These are phyloP conservation scores for Avahi laniger DNA, from an alignment of 2,797 vertebrate genomes.

Conservation along the genomic window DNA sequence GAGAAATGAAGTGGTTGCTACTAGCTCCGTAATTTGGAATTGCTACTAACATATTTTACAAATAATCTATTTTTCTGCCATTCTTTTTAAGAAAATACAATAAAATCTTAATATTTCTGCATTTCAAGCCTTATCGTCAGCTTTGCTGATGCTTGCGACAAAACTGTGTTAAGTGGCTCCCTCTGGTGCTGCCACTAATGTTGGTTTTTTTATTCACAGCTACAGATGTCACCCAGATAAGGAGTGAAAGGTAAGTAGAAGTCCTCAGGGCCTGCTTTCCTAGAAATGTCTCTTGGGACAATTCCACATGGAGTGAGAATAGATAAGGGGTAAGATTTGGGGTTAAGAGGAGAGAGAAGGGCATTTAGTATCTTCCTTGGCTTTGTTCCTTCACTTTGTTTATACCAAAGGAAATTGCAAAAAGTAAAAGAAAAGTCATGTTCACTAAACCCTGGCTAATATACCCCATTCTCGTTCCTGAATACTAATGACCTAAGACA, in stretches of 20 bases:
- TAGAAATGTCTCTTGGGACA: background rate
- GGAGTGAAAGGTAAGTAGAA: background rate
- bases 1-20: slow-evolving; percentile 50
- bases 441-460: background rate
- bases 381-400: background rate
- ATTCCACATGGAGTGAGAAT: background rate
- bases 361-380: background rate
- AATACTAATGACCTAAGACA: background rate
- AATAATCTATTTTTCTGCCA: slow-evolving; percentile 47
- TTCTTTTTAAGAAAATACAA: slow-evolving; percentile 58
- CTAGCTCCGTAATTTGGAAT: slow-evolving; percentile 53
- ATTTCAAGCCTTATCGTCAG: slow-evolving; percentile 37
- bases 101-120: slow-evolving; percentile 60
- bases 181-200: slow-evolving; percentile 82
- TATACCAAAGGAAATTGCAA: background rate
- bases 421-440: background rate
- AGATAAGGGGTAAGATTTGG: background rate
- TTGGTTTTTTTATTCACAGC: slow-evolving; percentile 29
- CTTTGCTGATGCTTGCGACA: slow-evolving; percentile 45
- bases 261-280: background rate
- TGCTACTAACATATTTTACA: slow-evolving; percentile 50
- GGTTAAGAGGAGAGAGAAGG: background rate
- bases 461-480: background rate
- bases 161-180: slow-evolving; percentile 83
- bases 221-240: background rate